These are phyloP conservation scores for Pelecanus crispus DNA, from an alignment of 2,113 vertebrate genomes.

Conservation along the genomic window DNA sequence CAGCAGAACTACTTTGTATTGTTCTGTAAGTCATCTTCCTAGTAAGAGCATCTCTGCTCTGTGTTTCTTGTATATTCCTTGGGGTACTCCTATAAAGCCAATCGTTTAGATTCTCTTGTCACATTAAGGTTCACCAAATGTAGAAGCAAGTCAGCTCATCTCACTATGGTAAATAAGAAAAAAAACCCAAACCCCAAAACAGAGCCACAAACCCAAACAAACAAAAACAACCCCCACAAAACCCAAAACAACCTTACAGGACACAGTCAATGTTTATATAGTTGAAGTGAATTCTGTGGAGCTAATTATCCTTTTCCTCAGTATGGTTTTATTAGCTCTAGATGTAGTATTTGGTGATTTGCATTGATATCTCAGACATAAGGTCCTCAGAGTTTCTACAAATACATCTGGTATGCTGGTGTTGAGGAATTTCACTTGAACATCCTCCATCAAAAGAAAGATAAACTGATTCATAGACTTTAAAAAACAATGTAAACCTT, in stretches of 20 bases:
- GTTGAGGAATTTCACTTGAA: neutral
- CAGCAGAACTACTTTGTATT: neutral
- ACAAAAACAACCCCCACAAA: too few species aligned
- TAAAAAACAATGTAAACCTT: neutral
- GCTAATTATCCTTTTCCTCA: neutral
- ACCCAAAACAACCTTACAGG: neutral
- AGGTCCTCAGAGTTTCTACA: neutral
- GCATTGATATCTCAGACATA: neutral
- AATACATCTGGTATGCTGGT: neutral
- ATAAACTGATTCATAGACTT: neutral
- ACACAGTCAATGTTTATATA: neutral
- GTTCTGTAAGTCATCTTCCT: neutral
- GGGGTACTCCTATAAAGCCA: neutral
- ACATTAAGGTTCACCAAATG: neutral
- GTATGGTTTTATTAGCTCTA: neutral
- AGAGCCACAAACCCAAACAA: too few species aligned
- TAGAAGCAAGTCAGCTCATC: neutral
- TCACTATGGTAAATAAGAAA: neutral
- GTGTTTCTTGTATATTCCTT: neutral
- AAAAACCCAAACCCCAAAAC: too few species aligned
- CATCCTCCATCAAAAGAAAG: neutral
- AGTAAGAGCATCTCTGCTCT: neutral
- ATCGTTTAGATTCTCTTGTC: neutral
- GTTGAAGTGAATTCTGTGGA: neutral
- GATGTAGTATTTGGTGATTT: neutral